phyloP scores from a whole-genome alignment of 2,113 vertebrate species.

The Chinchilla lanigera region DNA sequence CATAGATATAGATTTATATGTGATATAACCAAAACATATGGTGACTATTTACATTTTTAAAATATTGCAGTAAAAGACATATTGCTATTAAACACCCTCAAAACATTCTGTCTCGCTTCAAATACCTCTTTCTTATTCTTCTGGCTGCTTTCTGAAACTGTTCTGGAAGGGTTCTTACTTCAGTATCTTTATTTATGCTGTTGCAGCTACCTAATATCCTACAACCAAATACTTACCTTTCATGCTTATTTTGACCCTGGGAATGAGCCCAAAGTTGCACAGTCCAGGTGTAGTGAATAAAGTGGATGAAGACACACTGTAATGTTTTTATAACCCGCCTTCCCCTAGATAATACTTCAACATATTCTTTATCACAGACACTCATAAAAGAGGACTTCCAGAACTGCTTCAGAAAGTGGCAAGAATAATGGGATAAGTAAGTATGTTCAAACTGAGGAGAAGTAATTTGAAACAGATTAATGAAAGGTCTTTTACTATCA shows the following conservation, averaged over 20 bases:
- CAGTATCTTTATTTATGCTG: not conserved
- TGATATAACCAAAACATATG: not conserved
- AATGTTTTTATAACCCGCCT: not conserved
- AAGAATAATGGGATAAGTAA: not conserved
- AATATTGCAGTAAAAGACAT: not conserved
- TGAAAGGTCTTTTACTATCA: not conserved
- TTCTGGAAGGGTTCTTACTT: not conserved
- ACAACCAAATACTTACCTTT: not conserved
- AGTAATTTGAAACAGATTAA: not conserved
- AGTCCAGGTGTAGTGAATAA: not conserved
- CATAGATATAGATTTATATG: not conserved
- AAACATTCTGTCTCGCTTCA: not conserved
- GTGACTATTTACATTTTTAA: not conserved
- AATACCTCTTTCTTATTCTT: not conserved
- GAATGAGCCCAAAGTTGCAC: not conserved
- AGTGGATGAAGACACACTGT: not conserved
- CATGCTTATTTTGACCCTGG: not conserved
- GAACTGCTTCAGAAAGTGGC: not conserved
- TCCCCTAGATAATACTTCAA: not conserved
- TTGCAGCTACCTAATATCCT: not conserved
- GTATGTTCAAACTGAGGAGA: not conserved
- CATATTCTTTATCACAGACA: not conserved
- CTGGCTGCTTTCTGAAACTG: not conserved
- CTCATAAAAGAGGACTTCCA: not conserved
- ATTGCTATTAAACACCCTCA: not conserved